Percentiles rank a stretch among this genome's conserved stretches.
These are phyloP conservation scores for Volucella bombylans DNA, from an alignment of 2,888 invertebrate genomes.

Conservation along the genomic window DNA sequence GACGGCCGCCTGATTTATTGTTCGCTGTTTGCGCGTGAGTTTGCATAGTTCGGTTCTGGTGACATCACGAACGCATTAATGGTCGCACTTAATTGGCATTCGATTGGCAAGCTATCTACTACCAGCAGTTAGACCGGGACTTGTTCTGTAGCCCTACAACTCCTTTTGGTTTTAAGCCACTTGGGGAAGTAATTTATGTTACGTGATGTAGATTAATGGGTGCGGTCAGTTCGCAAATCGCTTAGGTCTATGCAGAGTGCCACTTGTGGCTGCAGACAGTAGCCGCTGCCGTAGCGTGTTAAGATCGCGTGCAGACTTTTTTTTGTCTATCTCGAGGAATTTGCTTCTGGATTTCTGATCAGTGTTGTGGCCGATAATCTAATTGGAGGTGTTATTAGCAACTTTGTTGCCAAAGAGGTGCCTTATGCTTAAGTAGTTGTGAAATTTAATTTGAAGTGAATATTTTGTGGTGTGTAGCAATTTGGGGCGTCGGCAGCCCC, in stretches of 20 bases:
- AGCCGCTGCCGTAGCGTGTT: conserved; percentile 49
- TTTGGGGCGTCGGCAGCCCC: no score
- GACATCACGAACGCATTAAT: conserved; percentile 50
- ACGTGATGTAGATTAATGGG: conserved; percentile 69
- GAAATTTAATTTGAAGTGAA: no score
- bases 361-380: conserved; percentile 16
- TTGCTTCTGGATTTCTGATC: conserved; percentile 64
- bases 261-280: conserved; percentile 27
- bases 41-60: conserved; percentile 51
- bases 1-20: conserved; percentile 57
- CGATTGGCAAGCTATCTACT: conserved; percentile 21
- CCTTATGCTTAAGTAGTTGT: no score
- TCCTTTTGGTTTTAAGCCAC: conserved; percentile 7
- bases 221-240: conserved; percentile 72
- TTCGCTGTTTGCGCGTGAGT: conserved; percentile 49
- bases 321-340: conserved; percentile 61
- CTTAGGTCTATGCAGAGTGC: conserved; percentile 47
- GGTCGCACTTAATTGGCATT: conserved; percentile 68
- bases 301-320: conserved; percentile 54
- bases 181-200: conserved; percentile 54
- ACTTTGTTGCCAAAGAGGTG: no score
- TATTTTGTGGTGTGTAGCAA: no score
- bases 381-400: no score
- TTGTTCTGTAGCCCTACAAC: not conserved
- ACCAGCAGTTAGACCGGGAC: conserved; percentile 16